These are phyloP conservation scores for Bellardia pandia DNA, from an alignment of 2,888 invertebrate genomes.

Conservation along the genomic window DNA sequence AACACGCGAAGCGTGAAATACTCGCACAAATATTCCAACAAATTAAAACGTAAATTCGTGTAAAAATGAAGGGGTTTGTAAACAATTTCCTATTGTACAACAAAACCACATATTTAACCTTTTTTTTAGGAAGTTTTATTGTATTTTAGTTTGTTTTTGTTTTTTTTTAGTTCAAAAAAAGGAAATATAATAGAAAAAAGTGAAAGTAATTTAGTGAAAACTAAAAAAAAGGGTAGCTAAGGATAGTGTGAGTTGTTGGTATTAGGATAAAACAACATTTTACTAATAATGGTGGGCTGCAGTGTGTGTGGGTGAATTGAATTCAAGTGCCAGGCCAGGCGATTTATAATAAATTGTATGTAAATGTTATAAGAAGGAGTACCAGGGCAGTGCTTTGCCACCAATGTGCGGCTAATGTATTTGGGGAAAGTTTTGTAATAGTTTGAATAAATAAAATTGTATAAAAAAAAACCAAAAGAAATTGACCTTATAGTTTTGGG, in stretches of 20 bases:
- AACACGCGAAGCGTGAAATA: slow-evolving; percentile 71
- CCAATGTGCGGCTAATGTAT: not conserved
- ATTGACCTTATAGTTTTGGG: slow-evolving; percentile 38
- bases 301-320: slow-evolving; percentile 30
- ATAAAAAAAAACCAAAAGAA: slow-evolving; percentile 39
- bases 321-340: slow-evolving; percentile 35
- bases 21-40: not conserved
- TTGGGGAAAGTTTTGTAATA: slow-evolving; percentile 1
- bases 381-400: not conserved
- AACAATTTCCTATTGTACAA: slow-evolving; percentile 12
- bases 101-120: slow-evolving; percentile 65
- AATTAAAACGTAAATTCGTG: not conserved
- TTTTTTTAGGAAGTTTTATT: slow-evolving; percentile 44
- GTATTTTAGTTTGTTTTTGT: slow-evolving; percentile 9
- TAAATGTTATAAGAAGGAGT: slow-evolving; percentile 13
- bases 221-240: slow-evolving; percentile 53
- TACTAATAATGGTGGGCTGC: not conserved
- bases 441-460: too few relatives aligned
- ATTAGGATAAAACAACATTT: slow-evolving; percentile 47
- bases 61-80: slow-evolving; percentile 66
- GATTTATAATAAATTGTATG: slow-evolving; percentile 35
- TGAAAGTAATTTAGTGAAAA: slow-evolving; percentile 44
- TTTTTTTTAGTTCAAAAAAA: not conserved
- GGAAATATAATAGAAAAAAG: slow-evolving; percentile 30
- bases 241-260: slow-evolving; percentile 29